Evolutionary conservation across 2,113 vertebrate species (phyloP).

Genomic region (Dendrocopos noguchii): DNA sequence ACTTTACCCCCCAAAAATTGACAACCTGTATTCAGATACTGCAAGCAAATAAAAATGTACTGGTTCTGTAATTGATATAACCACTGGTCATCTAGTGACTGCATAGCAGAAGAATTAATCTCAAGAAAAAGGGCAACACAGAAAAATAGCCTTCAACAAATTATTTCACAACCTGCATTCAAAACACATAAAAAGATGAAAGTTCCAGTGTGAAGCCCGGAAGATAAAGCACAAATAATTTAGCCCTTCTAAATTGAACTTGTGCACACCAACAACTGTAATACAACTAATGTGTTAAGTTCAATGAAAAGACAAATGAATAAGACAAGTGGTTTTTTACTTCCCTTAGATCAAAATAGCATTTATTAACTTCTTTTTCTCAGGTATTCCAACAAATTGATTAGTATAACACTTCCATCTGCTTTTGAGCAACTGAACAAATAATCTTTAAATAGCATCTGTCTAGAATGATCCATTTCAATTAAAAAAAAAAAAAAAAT

Average conservation of each 20-base stretch:
- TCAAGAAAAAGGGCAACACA: neutral
- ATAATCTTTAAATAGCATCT: neutral
- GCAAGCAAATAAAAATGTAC: neutral
- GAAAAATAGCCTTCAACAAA: neutral
- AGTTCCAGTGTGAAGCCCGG: neutral
- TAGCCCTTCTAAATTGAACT: neutral
- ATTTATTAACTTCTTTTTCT: neutral
- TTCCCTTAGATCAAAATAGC: neutral
- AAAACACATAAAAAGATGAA: neutral
- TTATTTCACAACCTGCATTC: neutral
- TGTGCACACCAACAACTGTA: neutral
- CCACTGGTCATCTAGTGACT: neutral
- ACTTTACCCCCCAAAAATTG: neutral
- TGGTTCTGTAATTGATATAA: neutral
- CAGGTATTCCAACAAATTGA: neutral
- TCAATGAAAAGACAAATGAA: neutral
- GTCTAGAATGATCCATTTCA: neutral
- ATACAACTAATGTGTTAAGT: neutral
- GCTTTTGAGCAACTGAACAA: neutral
- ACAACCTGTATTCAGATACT: neutral
- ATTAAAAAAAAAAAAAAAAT: neutral
- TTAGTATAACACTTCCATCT: neutral
- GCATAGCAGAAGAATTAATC: neutral
- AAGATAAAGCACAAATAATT: neutral
- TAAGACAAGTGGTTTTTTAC: neutral